Evolutionary conservation across 2,888 invertebrate species (phyloP).

Genomic region (Mesochorus sp.): DNA sequence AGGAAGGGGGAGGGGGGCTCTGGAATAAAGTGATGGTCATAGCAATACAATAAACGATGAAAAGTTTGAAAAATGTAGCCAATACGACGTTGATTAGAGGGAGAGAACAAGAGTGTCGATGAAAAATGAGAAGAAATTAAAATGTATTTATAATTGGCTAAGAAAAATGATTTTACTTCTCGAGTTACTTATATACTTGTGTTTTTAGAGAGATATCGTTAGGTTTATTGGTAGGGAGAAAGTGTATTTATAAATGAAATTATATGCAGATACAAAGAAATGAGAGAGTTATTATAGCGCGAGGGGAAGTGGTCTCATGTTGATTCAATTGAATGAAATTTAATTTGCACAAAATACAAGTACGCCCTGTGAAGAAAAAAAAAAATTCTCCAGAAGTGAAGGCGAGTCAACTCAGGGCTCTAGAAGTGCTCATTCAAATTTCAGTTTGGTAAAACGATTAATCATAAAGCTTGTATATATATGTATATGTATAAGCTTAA

Average conservation of each 20-base stretch:
- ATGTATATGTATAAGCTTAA: constrained; percentile 31
- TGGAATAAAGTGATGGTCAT: constrained; percentile 53
- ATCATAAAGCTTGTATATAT: constrained; percentile 64
- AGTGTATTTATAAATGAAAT: constrained; percentile 32
- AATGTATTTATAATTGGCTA: neutral
- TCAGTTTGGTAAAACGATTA: constrained; percentile 66
- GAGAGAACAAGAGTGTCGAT: neutral
- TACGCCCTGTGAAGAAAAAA: constrained; percentile 7
- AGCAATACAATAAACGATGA: constrained; percentile 38
- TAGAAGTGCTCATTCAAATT: constrained; percentile 45
- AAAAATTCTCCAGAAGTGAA: neutral
- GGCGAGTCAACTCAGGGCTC: constrained; percentile 24
- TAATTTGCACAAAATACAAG: constrained; percentile 51
- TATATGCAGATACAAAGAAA: constrained; percentile 17
- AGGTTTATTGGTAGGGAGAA: constrained; percentile 5
- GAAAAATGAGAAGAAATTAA: neutral
- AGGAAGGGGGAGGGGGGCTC: constrained; percentile 22
- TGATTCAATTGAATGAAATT: constrained; percentile 51
- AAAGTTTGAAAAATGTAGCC: constrained; percentile 30
- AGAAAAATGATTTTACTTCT: constrained; percentile 8
- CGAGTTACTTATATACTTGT: constrained; percentile 21
- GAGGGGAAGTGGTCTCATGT: constrained; percentile 14
- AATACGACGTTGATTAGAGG: constrained; percentile 3
- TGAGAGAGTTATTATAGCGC: constrained; percentile 4
- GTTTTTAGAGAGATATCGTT: constrained; percentile 35